Percentiles rank a stretch among this genome's conserved stretches.
Conservation (phyloP, 2,113 vertebrate genomes). For the Puffinus mauretanicus region DNA sequence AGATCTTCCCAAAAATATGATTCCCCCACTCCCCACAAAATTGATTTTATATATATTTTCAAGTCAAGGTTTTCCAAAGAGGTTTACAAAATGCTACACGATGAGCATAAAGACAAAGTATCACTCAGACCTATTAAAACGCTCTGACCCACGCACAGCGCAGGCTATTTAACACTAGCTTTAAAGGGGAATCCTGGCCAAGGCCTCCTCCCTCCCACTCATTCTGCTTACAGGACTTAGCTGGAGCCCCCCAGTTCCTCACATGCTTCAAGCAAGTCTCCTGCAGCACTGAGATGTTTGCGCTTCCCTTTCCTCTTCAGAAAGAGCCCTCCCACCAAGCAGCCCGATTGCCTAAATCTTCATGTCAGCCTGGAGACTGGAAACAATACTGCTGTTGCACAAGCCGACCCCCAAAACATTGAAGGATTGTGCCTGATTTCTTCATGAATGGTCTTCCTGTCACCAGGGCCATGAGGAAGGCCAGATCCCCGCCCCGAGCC, state of each 20-base stretch:
- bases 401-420: background rate
- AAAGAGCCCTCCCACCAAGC: background rate
- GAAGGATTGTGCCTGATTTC: background rate
- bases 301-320: background rate
- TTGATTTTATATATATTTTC: background rate
- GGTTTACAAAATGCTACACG: background rate
- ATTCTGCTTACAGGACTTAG: background rate
- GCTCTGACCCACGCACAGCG: accelerated
- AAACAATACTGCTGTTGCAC: constrained; percentile 46
- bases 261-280: background rate
- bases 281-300: background rate
- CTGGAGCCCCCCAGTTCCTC: background rate
- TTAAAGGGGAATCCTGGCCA: background rate
- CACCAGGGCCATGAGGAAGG: constrained; percentile 1
- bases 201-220: background rate
- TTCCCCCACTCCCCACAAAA: accelerated
- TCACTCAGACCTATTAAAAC: background rate
- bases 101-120: background rate
- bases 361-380: background rate
- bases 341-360: background rate
- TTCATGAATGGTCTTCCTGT: constrained; percentile 23
- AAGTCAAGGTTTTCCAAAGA: background rate
- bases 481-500: background rate
- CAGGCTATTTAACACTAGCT: background rate
- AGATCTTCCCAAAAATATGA: background rate